A percentile compares a stretch with the other conserved stretches of the same genome.
Evolutionary conservation across 2,797 vertebrate genomes (phyloP).

Genomic region (Periophthalmus magnuspinnatus): DNA sequence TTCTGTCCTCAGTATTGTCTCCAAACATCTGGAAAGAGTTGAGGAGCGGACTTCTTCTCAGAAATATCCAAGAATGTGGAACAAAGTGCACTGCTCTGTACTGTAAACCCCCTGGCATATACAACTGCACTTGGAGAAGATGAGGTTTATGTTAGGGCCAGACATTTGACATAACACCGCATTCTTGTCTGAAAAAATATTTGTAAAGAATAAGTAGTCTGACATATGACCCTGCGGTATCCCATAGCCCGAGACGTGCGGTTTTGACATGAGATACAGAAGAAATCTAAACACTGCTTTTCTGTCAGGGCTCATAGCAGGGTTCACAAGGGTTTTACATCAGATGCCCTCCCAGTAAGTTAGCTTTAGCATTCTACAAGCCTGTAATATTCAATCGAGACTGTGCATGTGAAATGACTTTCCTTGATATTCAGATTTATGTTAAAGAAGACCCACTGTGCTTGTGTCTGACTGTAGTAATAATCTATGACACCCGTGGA

Average conservation of each 20-base stretch:
- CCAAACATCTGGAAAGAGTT: constrained; percentile 5
- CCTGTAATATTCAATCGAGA: no score
- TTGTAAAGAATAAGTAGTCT: not conserved
- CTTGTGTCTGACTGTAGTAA: no score
- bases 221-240: not conserved
- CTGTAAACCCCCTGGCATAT: not conserved
- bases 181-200: constrained; percentile 1
- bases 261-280: not conserved
- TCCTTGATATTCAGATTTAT: no score
- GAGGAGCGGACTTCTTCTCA: not conserved
- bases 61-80: constrained; percentile 9
- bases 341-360: not conserved
- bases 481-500: no score
- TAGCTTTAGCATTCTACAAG: no score
- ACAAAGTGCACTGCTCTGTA: not conserved
- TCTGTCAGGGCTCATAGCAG: not conserved
- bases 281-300: not conserved
- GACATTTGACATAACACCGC: not conserved
- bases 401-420: no score
- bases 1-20: not conserved
- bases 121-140: not conserved
- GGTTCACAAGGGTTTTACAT: not conserved
- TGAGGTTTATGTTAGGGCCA: not conserved
- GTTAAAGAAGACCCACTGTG: no score
- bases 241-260: not conserved